These are phyloP conservation scores for Lycaena phlaeas DNA, from an alignment of 2,888 invertebrate species.

Conservation along the genomic window DNA sequence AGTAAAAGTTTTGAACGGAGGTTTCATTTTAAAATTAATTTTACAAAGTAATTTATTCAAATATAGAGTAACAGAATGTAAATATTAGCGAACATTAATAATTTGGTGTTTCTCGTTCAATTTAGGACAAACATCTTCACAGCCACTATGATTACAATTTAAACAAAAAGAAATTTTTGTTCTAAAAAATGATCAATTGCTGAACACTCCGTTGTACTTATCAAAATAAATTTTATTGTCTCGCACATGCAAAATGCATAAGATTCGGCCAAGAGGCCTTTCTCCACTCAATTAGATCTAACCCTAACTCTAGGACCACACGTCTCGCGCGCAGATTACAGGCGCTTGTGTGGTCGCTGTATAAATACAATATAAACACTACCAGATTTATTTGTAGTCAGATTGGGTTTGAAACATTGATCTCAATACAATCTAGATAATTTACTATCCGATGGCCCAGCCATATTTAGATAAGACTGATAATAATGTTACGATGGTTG, in stretches of 20 bases:
- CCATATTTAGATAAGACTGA: no score
- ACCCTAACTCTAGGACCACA: slow-evolving; percentile 2
- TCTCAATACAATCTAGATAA: slow-evolving; percentile 1
- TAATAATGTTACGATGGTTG: no score
- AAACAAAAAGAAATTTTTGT: slow-evolving; percentile 26
- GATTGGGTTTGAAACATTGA: slow-evolving; percentile 10
- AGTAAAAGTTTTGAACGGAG: slow-evolving; percentile 39
- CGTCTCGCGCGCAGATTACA: neutral
- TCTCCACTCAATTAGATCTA: slow-evolving; percentile 19
- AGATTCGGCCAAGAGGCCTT: slow-evolving; percentile 20
- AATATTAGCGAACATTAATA: slow-evolving; percentile 34
- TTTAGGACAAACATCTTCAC: slow-evolving; percentile 55
- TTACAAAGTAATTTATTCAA: slow-evolving; percentile 26
- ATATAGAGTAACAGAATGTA: slow-evolving; percentile 3
- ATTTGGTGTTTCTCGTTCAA: slow-evolving; percentile 50
- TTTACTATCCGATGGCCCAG: no score
- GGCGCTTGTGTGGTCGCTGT: neutral
- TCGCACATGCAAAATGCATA: slow-evolving; percentile 60
- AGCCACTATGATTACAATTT: slow-evolving; percentile 48
- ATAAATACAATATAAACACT: slow-evolving; percentile 19
- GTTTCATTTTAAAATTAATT: slow-evolving; percentile 22
- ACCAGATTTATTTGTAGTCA: slow-evolving; percentile 18
- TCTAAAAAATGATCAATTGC: slow-evolving; percentile 4
- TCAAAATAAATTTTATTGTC: slow-evolving; percentile 51
- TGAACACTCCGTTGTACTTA: slow-evolving; percentile 14